Evolutionary conservation across 2,797 vertebrate genomes (phyloP).

Genomic region (Anolis apletophallus): DNA sequence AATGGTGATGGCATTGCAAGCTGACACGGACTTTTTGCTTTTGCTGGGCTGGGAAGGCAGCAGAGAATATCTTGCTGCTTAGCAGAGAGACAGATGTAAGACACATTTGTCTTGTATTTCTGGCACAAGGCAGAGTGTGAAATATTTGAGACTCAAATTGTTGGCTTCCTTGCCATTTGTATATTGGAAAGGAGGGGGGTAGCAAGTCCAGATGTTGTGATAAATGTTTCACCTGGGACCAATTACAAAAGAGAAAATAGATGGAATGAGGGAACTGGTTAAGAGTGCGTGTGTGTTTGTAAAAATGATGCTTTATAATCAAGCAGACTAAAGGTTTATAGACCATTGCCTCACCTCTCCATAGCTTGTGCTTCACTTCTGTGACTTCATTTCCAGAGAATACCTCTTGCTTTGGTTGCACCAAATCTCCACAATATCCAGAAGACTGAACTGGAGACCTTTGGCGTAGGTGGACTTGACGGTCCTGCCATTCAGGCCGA

Average conservation of each 20-base stretch:
- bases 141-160: constrained; percentile 76
- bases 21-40: not conserved
- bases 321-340: constrained; percentile 56
- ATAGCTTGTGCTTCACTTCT: constrained; percentile 11
- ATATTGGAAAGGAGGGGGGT: constrained; percentile 36
- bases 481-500: not conserved
- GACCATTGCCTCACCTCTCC: constrained; percentile 38
- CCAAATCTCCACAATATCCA: not conserved
- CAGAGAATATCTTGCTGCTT: constrained; percentile 41
- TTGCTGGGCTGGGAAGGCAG: not conserved
- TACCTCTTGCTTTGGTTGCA: not conserved
- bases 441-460: not conserved
- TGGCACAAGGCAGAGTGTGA: constrained; percentile 73
- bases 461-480: not conserved
- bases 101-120: constrained; percentile 74
- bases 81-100: constrained; percentile 72
- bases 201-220: constrained; percentile 69
- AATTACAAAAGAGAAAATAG: constrained; percentile 60
- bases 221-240: constrained; percentile 74
- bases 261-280: constrained; percentile 61
- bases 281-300: constrained; percentile 53
- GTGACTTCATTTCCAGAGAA: not conserved
- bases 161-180: constrained; percentile 73
- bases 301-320: constrained; percentile 23
- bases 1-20: not conserved